Evolutionary conservation across 1,140 invertebrate genomes (phyloP).

Genomic region (Sitobion miscanthi): DNA sequence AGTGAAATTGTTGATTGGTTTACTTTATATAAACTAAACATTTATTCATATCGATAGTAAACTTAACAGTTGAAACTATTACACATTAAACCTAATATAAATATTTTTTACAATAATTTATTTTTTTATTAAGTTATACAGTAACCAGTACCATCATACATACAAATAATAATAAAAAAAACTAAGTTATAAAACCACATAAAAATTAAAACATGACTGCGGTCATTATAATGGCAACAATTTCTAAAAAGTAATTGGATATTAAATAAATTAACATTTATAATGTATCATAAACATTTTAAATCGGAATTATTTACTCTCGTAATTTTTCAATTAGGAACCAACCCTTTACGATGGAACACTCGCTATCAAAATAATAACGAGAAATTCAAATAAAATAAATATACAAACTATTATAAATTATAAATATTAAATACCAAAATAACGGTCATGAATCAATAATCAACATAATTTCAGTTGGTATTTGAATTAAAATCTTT

Average conservation of each 20-base stretch:
- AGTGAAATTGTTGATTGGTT: not conserved
- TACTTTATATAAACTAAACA: not conserved
- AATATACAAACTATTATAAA: not conserved
- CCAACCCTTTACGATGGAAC: not conserved
- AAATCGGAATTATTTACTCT: not conserved
- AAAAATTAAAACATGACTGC: not conserved
- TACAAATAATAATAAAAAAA: not conserved
- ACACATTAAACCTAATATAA: not conserved
- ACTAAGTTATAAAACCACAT: not conserved
- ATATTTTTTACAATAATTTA: not conserved
- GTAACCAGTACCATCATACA: not conserved
- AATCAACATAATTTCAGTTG: not conserved
- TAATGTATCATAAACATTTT: not conserved
- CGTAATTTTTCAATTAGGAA: not conserved
- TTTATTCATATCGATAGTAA: not conserved
- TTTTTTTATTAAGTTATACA: not conserved
- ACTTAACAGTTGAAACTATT: not conserved
- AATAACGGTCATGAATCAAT: not conserved
- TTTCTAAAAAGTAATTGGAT: constrained; percentile 3
- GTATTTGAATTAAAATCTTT: not conserved
- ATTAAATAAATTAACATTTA: constrained; percentile 1
- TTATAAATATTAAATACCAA: not conserved
- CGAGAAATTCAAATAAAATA: not conserved
- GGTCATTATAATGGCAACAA: not conserved
- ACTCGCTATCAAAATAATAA: not conserved